Evolutionary conservation across 2,888 invertebrate genomes (phyloP).

Genomic region (Dynastes grantii): DNA sequence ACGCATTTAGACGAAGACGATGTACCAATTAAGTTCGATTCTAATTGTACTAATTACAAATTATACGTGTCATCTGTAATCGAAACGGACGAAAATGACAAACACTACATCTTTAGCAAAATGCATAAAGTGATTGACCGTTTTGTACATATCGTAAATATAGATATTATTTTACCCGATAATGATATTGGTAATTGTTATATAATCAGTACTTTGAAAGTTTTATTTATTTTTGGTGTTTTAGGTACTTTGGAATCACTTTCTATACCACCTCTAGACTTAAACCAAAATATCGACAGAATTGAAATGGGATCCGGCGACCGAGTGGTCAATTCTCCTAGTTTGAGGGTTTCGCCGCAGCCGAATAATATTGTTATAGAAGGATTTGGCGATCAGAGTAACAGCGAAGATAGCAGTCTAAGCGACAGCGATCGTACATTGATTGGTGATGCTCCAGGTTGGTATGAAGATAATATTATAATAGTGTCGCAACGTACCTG

Average conservation of each 20-base stretch:
- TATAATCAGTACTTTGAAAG: neutral
- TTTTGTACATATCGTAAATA: slow-evolving; percentile 76
- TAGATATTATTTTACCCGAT: slow-evolving; percentile 78
- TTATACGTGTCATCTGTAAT: slow-evolving; percentile 72
- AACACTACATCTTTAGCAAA: slow-evolving; percentile 70
- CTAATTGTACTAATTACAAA: slow-evolving; percentile 67
- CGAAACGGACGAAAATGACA: slow-evolving; percentile 70
- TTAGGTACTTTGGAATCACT: slow-evolving; percentile 71
- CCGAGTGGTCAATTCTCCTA: slow-evolving; percentile 62
- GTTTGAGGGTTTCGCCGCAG: slow-evolving; percentile 64
- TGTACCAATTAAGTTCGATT: slow-evolving; percentile 66
- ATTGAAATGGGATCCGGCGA: slow-evolving; percentile 58
- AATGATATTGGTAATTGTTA: slow-evolving; percentile 73
- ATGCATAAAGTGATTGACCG: slow-evolving; percentile 73
- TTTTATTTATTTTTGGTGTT: slow-evolving; percentile 15
- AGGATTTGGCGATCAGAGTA: slow-evolving; percentile 76
- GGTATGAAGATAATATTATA: slow-evolving; percentile 51
- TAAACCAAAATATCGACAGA: slow-evolving; percentile 63
- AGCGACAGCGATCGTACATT: slow-evolving; percentile 82
- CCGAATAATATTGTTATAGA: slow-evolving; percentile 62
- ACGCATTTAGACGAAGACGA: slow-evolving; percentile 68
- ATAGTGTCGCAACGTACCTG: neutral
- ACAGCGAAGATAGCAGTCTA: slow-evolving; percentile 84
- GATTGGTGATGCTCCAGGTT: slow-evolving; percentile 75
- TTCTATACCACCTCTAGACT: slow-evolving; percentile 72